Evolutionary conservation across 2,113 vertebrate species (phyloP).

Genomic region (Dermatemys mawii): DNA sequence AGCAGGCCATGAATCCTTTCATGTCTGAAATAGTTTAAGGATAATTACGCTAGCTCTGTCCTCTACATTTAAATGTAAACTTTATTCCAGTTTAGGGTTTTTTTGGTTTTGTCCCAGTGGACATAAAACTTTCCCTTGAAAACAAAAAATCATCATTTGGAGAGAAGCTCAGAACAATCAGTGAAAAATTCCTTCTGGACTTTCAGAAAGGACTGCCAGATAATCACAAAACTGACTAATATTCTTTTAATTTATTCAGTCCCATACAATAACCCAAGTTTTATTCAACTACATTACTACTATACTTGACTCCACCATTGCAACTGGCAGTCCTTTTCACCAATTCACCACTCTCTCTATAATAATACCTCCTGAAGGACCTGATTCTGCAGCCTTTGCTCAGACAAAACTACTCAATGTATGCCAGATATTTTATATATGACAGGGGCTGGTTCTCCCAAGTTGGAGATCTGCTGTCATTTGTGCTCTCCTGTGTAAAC

Average conservation of each 20-base stretch:
- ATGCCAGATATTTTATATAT: background rate
- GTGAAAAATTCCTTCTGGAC: background rate
- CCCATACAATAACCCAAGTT: background rate
- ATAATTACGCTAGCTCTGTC: background rate
- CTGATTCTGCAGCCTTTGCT: background rate
- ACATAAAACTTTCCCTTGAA: background rate
- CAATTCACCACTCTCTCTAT: background rate
- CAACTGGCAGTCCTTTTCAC: background rate
- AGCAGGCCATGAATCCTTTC: background rate
- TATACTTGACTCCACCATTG: background rate
- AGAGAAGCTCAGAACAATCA: background rate
- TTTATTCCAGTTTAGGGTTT: background rate
- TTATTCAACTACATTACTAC: background rate
- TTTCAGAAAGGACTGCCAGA: background rate
- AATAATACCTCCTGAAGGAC: conserved; percentile 16
- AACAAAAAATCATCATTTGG: background rate
- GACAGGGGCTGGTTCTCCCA: background rate
- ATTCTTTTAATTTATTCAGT: background rate
- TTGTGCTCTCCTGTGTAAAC: background rate
- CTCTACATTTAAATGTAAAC: background rate
- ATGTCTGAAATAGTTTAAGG: rapidly evolving
- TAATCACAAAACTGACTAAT: background rate
- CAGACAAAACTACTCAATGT: background rate
- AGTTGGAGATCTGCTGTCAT: background rate
- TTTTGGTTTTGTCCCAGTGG: background rate